These are phyloP conservation scores for Saturnia pavonia DNA, from an alignment of 2,888 invertebrate genomes.

Conservation along the genomic window DNA sequence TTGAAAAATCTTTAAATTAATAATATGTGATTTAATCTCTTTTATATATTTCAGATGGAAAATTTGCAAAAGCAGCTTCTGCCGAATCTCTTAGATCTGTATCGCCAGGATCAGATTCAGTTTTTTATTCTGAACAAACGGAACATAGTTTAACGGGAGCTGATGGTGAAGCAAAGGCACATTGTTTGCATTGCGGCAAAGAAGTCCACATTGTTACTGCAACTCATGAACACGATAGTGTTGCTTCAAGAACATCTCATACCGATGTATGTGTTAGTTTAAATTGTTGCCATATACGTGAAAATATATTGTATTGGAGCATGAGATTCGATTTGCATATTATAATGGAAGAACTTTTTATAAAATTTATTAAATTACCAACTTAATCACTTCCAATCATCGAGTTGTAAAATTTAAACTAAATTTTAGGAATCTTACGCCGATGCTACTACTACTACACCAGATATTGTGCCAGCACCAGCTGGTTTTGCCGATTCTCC, in stretches of 20 bases:
- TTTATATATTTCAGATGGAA: conserved; percentile 57
- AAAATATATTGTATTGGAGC: background rate
- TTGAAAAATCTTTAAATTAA: background rate
- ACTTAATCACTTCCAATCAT: background rate
- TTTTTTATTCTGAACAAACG: conserved; percentile 92
- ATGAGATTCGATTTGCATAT: background rate
- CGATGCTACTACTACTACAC: conserved; percentile 76
- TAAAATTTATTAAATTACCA: no score
- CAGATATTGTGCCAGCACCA: conserved; percentile 92
- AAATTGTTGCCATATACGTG: background rate
- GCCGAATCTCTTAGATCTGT: conserved; percentile 94
- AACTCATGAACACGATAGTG: conserved; percentile 69
- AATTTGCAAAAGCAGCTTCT: conserved; percentile 88
- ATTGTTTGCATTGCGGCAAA: conserved; percentile 92
- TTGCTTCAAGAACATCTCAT: conserved; percentile 70
- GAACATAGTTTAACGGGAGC: conserved; percentile 77
- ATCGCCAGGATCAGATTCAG: conserved; percentile 94
- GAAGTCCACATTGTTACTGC: conserved; percentile 86
- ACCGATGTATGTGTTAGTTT: conserved; percentile 63
- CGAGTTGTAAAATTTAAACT: background rate
- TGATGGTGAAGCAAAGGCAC: conserved; percentile 83
- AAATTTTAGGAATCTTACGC: conserved; percentile 67
- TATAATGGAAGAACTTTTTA: background rate
- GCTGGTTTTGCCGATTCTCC: conserved; percentile 95
- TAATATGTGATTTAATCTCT: background rate